Evolutionary conservation across 2,797 vertebrate species (phyloP), one percentile per base, ranked within the genome.

Genomic region (Falco peregrinus): DNA sequence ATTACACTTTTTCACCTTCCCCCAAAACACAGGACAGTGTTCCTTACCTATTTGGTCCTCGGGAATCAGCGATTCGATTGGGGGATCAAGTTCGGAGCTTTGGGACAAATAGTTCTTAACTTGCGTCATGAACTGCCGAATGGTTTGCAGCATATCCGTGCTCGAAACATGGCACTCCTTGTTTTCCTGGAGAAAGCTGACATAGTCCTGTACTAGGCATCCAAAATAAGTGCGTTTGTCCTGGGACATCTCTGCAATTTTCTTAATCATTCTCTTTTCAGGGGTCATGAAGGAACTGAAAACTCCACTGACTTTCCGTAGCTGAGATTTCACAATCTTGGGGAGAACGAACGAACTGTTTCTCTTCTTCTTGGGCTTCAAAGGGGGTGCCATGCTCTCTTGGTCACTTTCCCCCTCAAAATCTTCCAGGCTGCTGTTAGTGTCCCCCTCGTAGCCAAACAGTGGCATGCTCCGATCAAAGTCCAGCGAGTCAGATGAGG

Each of bases 101-200:
- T 99, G 99, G 50, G 98, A 97, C 98, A 99, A 97, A 91, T 99
- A 99, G 80, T 99, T 99, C 98, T 99, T 99, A 96, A 99, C 99
- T 93, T 99, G 99, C 28, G 99, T 99, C 98, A 99, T 99, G 91
- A 99, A 99, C 97, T 99, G 99, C 65, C 99, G 98, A 91, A 99
- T 97, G 4, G 99, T 99, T 97, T 99, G 99, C 92, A 99, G 98
- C 95, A 99, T 98, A 93, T 99, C 99, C 4, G 97, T 97, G 97
- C 98, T 99, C 1, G 99, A 99, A 50, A 99, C 99, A 70, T 99
- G 99, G 97, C 99, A 99, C 88, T 99, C 98, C 59, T 98, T 98
- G 97, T 99, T 99, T 97, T 99, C 99, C 98, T 99, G 99, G 45
- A 99, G 98, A 86, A 99, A 99, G 97, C 98, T 98, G 92, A 99